Conservation (phyloP, 1,140 invertebrate species). For the Vollenhovia emeryi region DNA sequence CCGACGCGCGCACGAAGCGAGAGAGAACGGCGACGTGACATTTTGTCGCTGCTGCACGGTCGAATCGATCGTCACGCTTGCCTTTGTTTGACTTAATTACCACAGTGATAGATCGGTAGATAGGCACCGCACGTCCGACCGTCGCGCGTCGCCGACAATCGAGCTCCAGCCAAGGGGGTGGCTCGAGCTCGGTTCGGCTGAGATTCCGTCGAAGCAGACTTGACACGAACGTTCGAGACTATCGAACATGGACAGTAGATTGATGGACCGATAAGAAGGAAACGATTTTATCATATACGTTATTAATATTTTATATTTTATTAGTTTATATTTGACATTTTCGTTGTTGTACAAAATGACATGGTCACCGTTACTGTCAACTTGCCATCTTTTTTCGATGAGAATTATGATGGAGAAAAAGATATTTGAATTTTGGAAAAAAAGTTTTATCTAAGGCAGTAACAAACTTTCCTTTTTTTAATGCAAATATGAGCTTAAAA, state of each 20-base stretch:
- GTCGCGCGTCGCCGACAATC: slow-evolving; percentile 60
- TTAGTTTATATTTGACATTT: background rate
- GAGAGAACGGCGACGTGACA: slow-evolving; percentile 63
- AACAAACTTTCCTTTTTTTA: background rate
- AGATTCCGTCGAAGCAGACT: slow-evolving; percentile 50
- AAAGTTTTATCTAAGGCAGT: background rate
- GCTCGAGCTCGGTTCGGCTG: slow-evolving; percentile 24
- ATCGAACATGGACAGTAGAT: slow-evolving; percentile 55
- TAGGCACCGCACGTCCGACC: slow-evolving; percentile 67
- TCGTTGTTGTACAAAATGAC: background rate
- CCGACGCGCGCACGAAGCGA: slow-evolving; percentile 26
- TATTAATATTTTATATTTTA: no score
- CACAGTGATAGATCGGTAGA: slow-evolving; percentile 68
- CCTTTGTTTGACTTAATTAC: slow-evolving; percentile 75
- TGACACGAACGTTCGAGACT: slow-evolving; percentile 62
- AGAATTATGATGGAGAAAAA: background rate
- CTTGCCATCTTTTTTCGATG: background rate
- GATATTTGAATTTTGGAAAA: background rate
- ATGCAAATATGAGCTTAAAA: background rate
- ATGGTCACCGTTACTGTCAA: no score
- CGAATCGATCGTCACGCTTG: slow-evolving; percentile 73
- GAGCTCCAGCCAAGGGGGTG: slow-evolving; percentile 40
- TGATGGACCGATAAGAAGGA: slow-evolving; percentile 1
- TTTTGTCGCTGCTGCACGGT: slow-evolving; percentile 66
- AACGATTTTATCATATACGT: background rate